Evolutionary conservation across 2,113 vertebrate genomes (phyloP).

Genomic region (Rhegmatorhina hoffmannsi): DNA sequence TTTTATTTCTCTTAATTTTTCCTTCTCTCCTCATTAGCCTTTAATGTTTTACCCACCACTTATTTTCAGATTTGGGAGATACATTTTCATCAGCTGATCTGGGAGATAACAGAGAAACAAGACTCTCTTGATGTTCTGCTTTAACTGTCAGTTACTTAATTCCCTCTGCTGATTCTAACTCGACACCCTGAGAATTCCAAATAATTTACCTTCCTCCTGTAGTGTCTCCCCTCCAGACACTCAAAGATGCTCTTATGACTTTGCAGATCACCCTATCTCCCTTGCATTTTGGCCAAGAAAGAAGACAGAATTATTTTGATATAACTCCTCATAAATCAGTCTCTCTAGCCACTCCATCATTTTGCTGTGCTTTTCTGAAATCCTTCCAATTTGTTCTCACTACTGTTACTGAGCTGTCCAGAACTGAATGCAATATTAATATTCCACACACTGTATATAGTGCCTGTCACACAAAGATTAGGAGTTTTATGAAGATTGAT

Average conservation of each 20-base stretch:
- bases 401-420: slow-evolving; percentile 28
- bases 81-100: not conserved
- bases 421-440: slow-evolving; percentile 48
- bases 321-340: not conserved
- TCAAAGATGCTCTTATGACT: not conserved
- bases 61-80: not conserved
- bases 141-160: not conserved
- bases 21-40: not conserved
- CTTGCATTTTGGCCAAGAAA: not conserved
- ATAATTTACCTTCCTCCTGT: not conserved
- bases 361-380: slow-evolving; percentile 39
- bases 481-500: slow-evolving; percentile 46
- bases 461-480: slow-evolving; percentile 45
- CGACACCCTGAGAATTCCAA: not conserved
- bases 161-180: not conserved
- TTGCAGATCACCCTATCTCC: not conserved
- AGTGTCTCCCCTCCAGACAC: not conserved
- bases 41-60: not conserved
- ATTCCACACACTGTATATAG: slow-evolving; percentile 16
- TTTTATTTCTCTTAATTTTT: not conserved
- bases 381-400: slow-evolving; percentile 49
- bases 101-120: not conserved
- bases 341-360: slow-evolving; percentile 25
- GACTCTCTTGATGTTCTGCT: not conserved
- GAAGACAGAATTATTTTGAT: not conserved